Evolutionary conservation across 2,797 vertebrate genomes (phyloP), one percentile per base, ranked within the genome.

Genomic region (Pipistrellus pygmaeus): DNA sequence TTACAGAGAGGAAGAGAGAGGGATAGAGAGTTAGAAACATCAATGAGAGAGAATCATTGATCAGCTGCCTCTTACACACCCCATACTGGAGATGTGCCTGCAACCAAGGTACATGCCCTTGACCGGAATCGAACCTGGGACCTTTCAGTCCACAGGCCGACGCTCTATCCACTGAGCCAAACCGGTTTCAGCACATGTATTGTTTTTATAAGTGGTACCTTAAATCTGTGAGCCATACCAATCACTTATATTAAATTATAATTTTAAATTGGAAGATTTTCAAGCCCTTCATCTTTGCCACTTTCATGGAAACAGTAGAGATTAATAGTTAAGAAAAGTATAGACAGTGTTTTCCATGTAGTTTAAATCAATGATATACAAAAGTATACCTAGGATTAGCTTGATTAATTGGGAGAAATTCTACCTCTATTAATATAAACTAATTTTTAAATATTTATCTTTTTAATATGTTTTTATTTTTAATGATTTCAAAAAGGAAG

Each of bases 171-270:
- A 44, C 44, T 44, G 44, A 44, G 44, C 44, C 44, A 44, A 44
- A 44, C 8, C 44, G 10, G 8, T 44, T 44, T 44, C 10, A 11
- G 44, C 44, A 51, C 51, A 82, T 86, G 14, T n/a, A 23, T 73
- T 5, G 18, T 3, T 85, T 88, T 85, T 93, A n/a, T 27, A 68
- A 85, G 13, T 84, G 30, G 27, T 64, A 48, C 8, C 7, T 82
- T 62, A 17, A 85, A 85, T 95, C 53, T 85, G 21, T 80, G 35
- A 5, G 9, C 44, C 64, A 76, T 41, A 20, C 5, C n/a, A 46
- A 71, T 38, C 83, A 95, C 15, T 85, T 80, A 48, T 76, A 57
- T 76, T 88, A 92, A 94, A 55, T 81, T 51, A 38, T n/a, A 17
- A 51, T 66, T 93, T 93, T 46, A 88, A 69, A 76, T 38, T 77